Percentiles rank a stretch among this genome's conserved stretches.
Conservation (phyloP, 2,113 vertebrate species). For the Pluvianellus socialis region DNA sequence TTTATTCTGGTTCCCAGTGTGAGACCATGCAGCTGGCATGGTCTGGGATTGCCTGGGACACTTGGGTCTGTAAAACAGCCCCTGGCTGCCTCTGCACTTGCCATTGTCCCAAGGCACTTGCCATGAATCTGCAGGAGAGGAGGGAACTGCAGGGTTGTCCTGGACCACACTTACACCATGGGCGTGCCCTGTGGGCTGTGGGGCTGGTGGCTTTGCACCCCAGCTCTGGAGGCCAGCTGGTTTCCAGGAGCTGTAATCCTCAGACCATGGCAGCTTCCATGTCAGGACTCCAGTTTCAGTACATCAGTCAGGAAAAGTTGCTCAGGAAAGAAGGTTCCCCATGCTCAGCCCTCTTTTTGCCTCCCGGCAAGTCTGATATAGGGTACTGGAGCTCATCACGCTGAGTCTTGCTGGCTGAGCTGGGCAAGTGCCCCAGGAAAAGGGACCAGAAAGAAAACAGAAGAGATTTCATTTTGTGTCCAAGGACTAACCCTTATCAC, state of each 20-base stretch:
- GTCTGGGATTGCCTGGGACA: background rate
- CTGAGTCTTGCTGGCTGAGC: background rate
- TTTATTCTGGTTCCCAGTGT: background rate
- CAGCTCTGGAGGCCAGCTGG: background rate
- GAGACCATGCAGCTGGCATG: background rate
- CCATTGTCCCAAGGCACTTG: background rate
- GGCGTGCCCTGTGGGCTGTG: background rate
- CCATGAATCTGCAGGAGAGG: background rate
- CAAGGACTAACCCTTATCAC: background rate
- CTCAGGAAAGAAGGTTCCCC: background rate
- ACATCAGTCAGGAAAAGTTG: background rate
- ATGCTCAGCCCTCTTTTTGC: background rate
- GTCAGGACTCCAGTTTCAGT: background rate
- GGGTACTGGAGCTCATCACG: background rate
- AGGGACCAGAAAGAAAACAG: background rate
- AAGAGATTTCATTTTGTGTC: background rate
- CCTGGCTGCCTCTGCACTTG: background rate
- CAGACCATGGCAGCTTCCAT: background rate
- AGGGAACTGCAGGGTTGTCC: background rate
- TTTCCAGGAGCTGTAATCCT: background rate
- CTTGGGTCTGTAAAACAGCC: background rate
- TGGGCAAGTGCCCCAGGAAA: background rate
- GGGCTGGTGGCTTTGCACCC: background rate
- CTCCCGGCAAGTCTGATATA: background rate
- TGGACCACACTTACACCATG: rapidly evolving